Percentiles rank a stretch among this genome's conserved stretches.
These are phyloP conservation scores for Malurus alboscapulatus DNA, from an alignment of 2,113 vertebrate species.

Conservation along the genomic window DNA sequence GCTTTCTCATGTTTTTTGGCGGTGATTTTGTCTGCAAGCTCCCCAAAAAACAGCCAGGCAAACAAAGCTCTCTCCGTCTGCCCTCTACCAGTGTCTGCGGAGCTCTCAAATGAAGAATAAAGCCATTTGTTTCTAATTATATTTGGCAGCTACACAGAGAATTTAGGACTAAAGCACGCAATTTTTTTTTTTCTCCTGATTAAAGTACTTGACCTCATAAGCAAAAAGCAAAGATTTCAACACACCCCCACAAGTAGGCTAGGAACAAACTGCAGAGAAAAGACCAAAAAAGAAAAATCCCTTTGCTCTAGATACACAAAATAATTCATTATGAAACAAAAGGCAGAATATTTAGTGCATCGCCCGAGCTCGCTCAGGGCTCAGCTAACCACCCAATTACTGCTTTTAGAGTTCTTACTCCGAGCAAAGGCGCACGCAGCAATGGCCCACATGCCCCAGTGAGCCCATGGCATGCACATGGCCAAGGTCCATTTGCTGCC, in stretches of 20 bases:
- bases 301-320: slow-evolving; percentile 45
- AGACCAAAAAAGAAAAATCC: neutral
- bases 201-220: slow-evolving; percentile 63
- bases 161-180: slow-evolving; percentile 43
- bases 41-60: neutral
- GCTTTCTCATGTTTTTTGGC: neutral
- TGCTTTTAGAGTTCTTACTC: neutral
- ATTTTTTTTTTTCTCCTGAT: slow-evolving; percentile 56
- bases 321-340: slow-evolving; percentile 53
- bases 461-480: rapidly evolving
- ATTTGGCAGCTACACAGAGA: slow-evolving; percentile 54
- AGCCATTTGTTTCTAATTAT: slow-evolving; percentile 68
- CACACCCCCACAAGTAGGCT: slow-evolving; percentile 11
- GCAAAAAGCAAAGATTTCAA: slow-evolving; percentile 60
- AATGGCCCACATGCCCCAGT: neutral
- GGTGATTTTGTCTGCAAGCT: neutral
- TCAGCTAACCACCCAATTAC: slow-evolving; percentile 1
- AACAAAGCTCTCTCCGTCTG: neutral
- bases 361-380: neutral
- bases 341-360: slow-evolving; percentile 22
- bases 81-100: neutral
- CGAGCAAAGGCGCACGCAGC: rapidly evolving
- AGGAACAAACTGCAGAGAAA: slow-evolving; percentile 17
- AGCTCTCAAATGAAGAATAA: slow-evolving; percentile 42
- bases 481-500: neutral